phyloP scores from a whole-genome alignment of 2,797 vertebrate species.

The Gambelia wislizenii region DNA sequence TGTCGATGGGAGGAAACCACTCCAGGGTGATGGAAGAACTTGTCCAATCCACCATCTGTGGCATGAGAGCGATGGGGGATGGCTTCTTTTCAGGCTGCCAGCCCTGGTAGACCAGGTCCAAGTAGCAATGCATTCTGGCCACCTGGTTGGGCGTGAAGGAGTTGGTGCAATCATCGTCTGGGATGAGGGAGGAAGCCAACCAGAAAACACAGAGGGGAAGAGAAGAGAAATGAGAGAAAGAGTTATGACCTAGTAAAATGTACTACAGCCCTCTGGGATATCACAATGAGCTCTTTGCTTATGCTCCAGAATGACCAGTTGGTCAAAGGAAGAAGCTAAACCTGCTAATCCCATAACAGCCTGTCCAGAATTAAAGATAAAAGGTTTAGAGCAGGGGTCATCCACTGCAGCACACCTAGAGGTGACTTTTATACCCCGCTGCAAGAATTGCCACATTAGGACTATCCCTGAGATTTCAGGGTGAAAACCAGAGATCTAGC shows the following conservation, averaged over 20 bases:
- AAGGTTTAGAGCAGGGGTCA: no score
- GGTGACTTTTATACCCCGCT: no score
- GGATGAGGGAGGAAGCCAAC: constrained; percentile 59
- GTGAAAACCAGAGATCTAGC: no score
- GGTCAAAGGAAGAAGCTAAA: no score
- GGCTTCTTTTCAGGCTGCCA: constrained; percentile 92
- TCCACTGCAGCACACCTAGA: no score
- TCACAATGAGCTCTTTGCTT: no score
- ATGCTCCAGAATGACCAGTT: no score
- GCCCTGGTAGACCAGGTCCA: constrained; percentile 95
- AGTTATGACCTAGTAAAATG: background rate
- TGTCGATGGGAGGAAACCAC: constrained; percentile 96
- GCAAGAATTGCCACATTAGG: no score
- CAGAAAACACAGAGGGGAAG: accelerated
- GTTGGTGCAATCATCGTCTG: constrained; percentile 96
- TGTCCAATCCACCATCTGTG: constrained; percentile 90
- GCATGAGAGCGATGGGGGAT: constrained; percentile 89
- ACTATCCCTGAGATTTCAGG: no score
- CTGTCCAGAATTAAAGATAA: no score
- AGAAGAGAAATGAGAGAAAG: constrained; percentile 15
- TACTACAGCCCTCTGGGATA: no score
- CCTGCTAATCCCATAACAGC: no score
- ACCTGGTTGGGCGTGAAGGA: constrained; percentile 98
- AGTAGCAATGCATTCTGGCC: constrained; percentile 98
- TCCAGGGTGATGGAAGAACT: constrained; percentile 86